Percentiles rank a stretch among this genome's conserved stretches.
Evolutionary conservation across 2,113 vertebrate genomes (phyloP).

Genomic region (Noctilio leporinus): DNA sequence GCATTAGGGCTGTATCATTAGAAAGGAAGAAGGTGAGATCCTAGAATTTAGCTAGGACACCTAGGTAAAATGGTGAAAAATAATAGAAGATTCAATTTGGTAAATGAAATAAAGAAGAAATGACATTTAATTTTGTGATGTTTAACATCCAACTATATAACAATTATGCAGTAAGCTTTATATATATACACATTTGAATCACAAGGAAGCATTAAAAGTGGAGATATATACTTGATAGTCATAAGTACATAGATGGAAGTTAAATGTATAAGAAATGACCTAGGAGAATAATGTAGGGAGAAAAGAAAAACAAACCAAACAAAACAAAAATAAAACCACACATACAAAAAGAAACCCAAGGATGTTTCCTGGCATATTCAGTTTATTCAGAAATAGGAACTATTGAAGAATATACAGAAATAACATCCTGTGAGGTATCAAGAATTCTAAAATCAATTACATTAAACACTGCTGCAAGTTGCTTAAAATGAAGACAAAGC

Average conservation of each 20-base stretch:
- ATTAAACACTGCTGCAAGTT: neutral
- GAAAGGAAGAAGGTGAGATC: neutral
- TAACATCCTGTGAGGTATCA: neutral
- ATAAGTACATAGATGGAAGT: neutral
- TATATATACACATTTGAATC: neutral
- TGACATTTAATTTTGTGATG: neutral
- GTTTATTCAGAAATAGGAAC: neutral
- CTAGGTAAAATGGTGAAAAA: neutral
- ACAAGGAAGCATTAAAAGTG: neutral
- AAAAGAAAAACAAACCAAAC: neutral
- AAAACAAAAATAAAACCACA: neutral
- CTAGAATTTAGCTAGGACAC: neutral
- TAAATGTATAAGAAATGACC: neutral
- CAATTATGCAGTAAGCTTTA: neutral
- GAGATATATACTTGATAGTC: neutral
- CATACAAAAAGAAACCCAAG: rapidly evolving
- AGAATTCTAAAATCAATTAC: neutral
- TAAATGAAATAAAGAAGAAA: neutral
- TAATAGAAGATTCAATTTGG: neutral
- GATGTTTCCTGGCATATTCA: neutral
- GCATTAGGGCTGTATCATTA: neutral
- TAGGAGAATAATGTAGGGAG: neutral
- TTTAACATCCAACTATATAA: neutral
- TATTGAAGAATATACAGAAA: neutral
- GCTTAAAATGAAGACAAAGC: slow-evolving; percentile 17